These are phyloP conservation scores for Porites divaricata DNA, from an alignment of 92 coral and sea anemone genomes.

Conservation along the genomic window DNA sequence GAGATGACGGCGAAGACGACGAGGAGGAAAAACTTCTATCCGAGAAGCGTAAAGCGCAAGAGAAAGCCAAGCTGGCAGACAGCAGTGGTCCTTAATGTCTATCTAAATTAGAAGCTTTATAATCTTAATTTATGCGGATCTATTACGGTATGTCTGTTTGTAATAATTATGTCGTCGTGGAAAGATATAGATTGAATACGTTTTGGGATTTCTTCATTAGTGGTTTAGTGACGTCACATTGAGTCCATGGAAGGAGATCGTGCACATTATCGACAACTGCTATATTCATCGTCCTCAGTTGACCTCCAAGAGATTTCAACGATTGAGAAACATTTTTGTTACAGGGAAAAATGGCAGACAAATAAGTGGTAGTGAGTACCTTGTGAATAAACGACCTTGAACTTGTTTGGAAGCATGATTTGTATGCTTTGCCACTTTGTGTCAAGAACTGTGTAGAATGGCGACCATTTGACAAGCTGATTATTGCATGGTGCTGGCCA, in stretches of 20 bases:
- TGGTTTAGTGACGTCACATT: constrained; percentile 18
- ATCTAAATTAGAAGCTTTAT: constrained; percentile 11
- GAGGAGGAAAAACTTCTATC: constrained; percentile 74
- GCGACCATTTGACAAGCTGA: neutral
- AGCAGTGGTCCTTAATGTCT: constrained; percentile 38
- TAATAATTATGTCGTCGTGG: constrained; percentile 47
- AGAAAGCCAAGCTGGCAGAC: constrained; percentile 32
- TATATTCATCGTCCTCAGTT: neutral
- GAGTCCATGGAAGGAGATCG: neutral
- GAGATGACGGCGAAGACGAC: constrained; percentile 75
- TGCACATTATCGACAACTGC: neutral
- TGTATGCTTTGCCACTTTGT: neutral
- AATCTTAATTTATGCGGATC: constrained; percentile 16
- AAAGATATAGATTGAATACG: constrained; percentile 23
- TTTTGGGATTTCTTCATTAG: constrained; percentile 32
- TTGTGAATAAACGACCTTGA: neutral
- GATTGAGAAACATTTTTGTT: neutral
- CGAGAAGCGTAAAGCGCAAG: constrained; percentile 59
- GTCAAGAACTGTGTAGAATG: neutral
- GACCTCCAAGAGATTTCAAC: neutral
- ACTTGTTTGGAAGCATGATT: neutral
- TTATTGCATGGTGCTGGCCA: neutral
- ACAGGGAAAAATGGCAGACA: neutral
- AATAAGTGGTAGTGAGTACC: neutral
- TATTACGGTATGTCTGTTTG: constrained; percentile 16